A percentile compares a stretch with the other conserved stretches of the same genome.
phyloP scores from a whole-genome alignment of 2,888 invertebrate species.

The Polyommatus iphigenia region DNA sequence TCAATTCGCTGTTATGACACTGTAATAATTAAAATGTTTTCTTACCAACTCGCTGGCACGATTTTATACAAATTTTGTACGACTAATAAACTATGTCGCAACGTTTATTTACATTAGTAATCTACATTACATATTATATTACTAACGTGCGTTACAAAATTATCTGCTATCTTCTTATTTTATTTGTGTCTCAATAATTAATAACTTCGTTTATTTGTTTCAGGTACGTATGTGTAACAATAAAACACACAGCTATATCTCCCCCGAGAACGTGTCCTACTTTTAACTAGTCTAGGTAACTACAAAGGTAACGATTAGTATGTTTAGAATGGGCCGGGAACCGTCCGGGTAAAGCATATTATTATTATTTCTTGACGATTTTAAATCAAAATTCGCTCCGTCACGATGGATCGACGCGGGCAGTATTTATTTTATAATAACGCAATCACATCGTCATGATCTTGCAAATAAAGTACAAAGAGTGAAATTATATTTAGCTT shows the following conservation, averaged over 20 bases:
- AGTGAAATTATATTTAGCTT: not conserved
- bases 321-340: not conserved
- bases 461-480: slow-evolving; percentile 33
- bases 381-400: slow-evolving; percentile 17
- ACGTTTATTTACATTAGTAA: not conserved
- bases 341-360: not conserved
- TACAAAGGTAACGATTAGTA: not conserved
- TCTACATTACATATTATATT: not conserved
- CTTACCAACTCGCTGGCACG: not conserved
- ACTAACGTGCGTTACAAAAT: not conserved
- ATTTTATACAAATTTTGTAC: not conserved
- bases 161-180: not conserved
- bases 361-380: not conserved
- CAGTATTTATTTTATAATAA: slow-evolving; percentile 27
- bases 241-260: not conserved
- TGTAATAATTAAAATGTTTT: not conserved
- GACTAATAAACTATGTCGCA: not conserved
- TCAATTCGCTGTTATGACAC: slow-evolving; percentile 25
- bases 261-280: not conserved
- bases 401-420: slow-evolving; percentile 37
- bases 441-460: slow-evolving; percentile 40
- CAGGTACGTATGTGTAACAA: slow-evolving; percentile 53
- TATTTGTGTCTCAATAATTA: not conserved
- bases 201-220: slow-evolving; percentile 47
- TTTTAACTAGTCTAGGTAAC: not conserved